Evolutionary conservation across 2,113 vertebrate species (phyloP), one percentile per base, ranked within the genome.

Genomic region (Eublepharis macularius): DNA sequence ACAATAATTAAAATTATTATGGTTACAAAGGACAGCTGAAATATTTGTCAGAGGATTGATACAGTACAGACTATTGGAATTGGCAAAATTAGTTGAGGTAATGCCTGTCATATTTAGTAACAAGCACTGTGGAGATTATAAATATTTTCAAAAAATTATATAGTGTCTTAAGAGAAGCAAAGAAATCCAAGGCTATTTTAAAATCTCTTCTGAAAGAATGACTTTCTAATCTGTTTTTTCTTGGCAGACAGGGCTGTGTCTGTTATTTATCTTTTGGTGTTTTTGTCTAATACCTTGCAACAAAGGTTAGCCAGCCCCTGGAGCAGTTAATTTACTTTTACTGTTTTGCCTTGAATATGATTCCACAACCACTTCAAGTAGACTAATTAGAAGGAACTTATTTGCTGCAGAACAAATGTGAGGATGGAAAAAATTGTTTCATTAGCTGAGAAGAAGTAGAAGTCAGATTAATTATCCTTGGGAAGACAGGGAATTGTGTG

Each of bases 251-350:
- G 6, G 69, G 83, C 12, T 88, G 76, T 45, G 68, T 17, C 83
- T 88, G 63, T 26, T 65, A 32, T 47, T 66, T 19, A 47, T 4
- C 39, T 32, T 65, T 80, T 66, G 29, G 4, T 9, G 29, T 80
- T 9, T 34, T 66, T 45, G 8, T 41, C n/a, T 49, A 69, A 69
- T 34, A 57, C 45, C 81, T 86, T 82, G 77, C 72, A 66, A 84
- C 70, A 84, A 51, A 51, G 76, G 80, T 86, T 81, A 89, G 70
- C 63, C 85, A 60, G 87, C 75, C 76, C 43, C 86, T 90, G 89
- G 84, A 86, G 34, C 36, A 86, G 60, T 60, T 89, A 51, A 88
- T 84, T 26, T 86, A 32, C 65, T 57, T 85, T 1, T 49, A 36
- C 54, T 83, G 2, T 68, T 65, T 74, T 89, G 73, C 76, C 86